Evolutionary conservation across 1,140 invertebrate species (phyloP), one percentile per base, ranked within the genome.

Genomic region (Habropoda laboriosa): DNA sequence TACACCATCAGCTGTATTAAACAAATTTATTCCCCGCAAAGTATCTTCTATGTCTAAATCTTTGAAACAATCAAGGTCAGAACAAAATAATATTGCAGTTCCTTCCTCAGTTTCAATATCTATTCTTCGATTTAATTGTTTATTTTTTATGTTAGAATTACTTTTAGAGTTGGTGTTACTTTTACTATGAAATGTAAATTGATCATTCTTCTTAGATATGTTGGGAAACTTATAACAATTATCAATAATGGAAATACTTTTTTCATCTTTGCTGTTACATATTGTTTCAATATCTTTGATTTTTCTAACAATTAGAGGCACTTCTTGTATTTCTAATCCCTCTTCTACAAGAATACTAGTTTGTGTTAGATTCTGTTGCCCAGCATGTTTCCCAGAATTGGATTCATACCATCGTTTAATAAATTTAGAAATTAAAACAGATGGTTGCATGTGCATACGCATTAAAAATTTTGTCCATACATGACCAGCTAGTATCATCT

Each of bases 281-380:
- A 91, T 78, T 13, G 40, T 32, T 51, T 72, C 76, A 38, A 88
- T 67, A 42, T 89, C 83, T 51, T 83, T 90, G 40, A 95, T 90
- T 87, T 93, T 95, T 82, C 94, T 93, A 16, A 96, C 94, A 63
- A 96, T 94, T 7, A 96, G 89, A 3, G 96, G 96, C 53, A 96
- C 90, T 89, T 97, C 96, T 80, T 95, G 94, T 49, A 97, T 95
- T 51, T 94, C 92, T 3, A 92, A 87, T 32, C 95, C 96, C 90
- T 96, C 95, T 91, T 97, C 95, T 38, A 96, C 89, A 47, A 96
- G 89, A 47, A 96, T 94, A 16, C 94, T 94, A n/a, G 93, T 93
- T 49, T 93, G 91, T 16, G 86, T 80, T 49, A 91, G 58, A 81
- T 67, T 38, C 38, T 79, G 73, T 27, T 73, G 24, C 7, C 60